Percentiles rank a stretch among this genome's conserved stretches.
Evolutionary conservation across 2,113 vertebrate genomes (phyloP).

Genomic region (Mixornis gularis): DNA sequence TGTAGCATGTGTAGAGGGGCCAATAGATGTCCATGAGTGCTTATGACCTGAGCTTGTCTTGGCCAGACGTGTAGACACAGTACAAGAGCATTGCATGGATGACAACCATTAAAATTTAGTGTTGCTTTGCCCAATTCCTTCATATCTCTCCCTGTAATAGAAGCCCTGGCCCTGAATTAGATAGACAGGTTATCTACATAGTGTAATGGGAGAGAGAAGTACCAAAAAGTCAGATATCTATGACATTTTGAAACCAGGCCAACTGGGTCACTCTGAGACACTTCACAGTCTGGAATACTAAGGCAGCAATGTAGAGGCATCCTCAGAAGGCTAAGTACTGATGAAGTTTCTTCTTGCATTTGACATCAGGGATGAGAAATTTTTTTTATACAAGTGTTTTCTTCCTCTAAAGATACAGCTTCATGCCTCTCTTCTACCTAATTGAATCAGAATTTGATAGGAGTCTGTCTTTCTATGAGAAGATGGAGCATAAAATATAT

Average conservation of each 20-base stretch:
- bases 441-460: not conserved
- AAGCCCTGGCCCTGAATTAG: not conserved
- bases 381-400: not conserved
- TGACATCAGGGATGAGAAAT: not conserved
- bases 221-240: not conserved
- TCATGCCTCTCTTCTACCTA: not conserved
- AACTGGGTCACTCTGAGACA: not conserved
- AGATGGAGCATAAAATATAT: not conserved
- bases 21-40: not conserved
- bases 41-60: not conserved
- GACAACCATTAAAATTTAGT: not conserved
- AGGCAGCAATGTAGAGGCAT: not conserved
- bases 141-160: not conserved
- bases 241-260: slow-evolving; percentile 13
- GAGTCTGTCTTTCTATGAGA: not conserved
- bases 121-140: not conserved
- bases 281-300: not conserved
- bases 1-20: not conserved
- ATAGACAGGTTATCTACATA: not conserved
- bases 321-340: not conserved
- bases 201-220: slow-evolving; percentile 16
- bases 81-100: not conserved
- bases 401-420: not conserved
- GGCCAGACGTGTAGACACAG: not conserved
- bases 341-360: not conserved